These are phyloP conservation scores for Fulmarus glacialis DNA, from an alignment of 2,113 vertebrate genomes.

Conservation along the genomic window DNA sequence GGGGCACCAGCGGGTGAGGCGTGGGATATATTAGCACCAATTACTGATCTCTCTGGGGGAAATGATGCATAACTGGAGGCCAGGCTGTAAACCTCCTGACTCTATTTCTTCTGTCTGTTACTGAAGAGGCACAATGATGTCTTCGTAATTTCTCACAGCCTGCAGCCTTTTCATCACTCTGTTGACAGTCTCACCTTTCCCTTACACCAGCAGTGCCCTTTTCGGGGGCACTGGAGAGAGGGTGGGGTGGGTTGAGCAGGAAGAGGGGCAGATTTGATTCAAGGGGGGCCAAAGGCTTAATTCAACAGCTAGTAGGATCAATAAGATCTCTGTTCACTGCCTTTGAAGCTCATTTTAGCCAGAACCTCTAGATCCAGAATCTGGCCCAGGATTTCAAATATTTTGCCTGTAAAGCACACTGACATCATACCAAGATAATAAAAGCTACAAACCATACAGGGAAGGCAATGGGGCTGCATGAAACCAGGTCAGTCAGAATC, in stretches of 20 bases:
- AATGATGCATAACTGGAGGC: rapidly evolving
- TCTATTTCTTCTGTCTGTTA: not conserved
- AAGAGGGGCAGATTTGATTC: not conserved
- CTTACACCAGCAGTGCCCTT: not conserved
- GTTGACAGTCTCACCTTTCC: not conserved
- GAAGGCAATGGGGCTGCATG: not conserved
- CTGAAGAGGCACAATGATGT: not conserved
- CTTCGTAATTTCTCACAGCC: not conserved
- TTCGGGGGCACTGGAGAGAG: not conserved
- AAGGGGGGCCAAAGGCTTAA: not conserved
- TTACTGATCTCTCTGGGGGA: not conserved
- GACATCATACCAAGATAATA: not conserved
- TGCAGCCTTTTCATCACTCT: not conserved
- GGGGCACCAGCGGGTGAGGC: not conserved
- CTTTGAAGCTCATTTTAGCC: not conserved
- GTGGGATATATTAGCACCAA: not conserved
- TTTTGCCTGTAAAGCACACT: not conserved
- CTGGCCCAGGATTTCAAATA: not conserved
- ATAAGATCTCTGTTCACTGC: not conserved
- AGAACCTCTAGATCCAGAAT: not conserved
- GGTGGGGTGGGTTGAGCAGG: rapidly evolving
- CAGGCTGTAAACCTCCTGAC: not conserved
- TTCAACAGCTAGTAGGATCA: not conserved
- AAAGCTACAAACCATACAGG: not conserved
- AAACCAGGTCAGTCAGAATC: not conserved